These are phyloP conservation scores for Papilio polyxenes DNA, from an alignment of 1,140 invertebrate species.

Conservation along the genomic window DNA sequence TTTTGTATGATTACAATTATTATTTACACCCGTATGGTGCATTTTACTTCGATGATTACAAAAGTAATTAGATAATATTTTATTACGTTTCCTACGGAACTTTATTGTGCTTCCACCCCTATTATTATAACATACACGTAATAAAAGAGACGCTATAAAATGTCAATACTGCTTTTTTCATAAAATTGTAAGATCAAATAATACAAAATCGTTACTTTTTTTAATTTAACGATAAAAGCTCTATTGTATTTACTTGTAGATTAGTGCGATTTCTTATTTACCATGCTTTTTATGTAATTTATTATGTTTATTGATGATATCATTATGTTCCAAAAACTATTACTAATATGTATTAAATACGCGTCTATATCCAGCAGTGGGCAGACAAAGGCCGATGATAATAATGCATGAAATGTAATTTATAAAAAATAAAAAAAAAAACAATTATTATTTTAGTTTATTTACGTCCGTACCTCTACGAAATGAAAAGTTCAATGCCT, in stretches of 20 bases:
- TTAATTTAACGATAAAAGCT: not conserved
- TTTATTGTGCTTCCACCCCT: constrained; percentile 12
- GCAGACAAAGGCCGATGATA: no score
- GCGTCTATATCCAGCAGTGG: not conserved
- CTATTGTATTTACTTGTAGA: no score
- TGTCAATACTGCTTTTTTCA: not conserved
- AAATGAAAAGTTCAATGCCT: not conserved
- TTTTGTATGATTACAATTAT: not conserved
- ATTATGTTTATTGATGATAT: no score
- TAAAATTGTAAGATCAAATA: not conserved
- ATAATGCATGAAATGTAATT: not conserved
- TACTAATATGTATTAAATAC: no score
- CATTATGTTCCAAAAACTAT: no score
- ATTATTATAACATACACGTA: not conserved
- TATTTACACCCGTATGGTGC: not conserved
- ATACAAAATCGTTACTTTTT: constrained; percentile 34
- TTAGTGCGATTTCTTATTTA: no score
- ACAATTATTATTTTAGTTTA: constrained; percentile 42
- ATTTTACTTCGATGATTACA: constrained; percentile 9
- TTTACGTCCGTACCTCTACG: constrained; percentile 41
- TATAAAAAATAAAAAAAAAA: not conserved
- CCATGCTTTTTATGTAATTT: no score
- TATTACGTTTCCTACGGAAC: constrained; percentile 21
- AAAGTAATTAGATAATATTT: constrained; percentile 32
- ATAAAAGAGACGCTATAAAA: constrained; percentile 15